phyloP scores from a whole-genome alignment of 2,888 invertebrate genomes.

The Hydroisotoma schaefferi region DNA sequence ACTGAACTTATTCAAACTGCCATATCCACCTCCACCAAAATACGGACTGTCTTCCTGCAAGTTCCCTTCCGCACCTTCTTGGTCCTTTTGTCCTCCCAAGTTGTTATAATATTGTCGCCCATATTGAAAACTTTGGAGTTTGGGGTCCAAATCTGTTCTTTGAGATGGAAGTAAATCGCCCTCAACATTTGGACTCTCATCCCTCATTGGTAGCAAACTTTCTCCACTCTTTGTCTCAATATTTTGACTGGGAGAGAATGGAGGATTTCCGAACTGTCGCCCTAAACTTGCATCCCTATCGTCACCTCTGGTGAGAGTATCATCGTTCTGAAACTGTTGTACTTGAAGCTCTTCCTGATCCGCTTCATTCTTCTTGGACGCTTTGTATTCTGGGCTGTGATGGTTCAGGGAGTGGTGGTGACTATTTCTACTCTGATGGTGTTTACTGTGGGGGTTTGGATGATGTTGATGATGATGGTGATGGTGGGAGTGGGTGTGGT shows the following conservation, averaged over 20 bases:
- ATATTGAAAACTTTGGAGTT: too few species aligned
- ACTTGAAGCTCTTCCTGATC: not conserved
- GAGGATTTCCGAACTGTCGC: too few species aligned
- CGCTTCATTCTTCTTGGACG: not conserved
- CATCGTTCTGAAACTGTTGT: not conserved
- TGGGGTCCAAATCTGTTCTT: too few species aligned
- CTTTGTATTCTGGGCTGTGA: not conserved
- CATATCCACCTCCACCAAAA: not conserved
- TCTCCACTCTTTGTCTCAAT: too few species aligned
- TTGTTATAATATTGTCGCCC: too few species aligned
- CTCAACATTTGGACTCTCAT: too few species aligned
- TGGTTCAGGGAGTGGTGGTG: not conserved
- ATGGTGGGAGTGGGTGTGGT: conserved; percentile 1
- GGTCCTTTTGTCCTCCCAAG: too few species aligned
- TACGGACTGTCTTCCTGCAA: conserved; percentile 10
- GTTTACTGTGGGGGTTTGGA: not conserved
- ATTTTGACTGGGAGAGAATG: too few species aligned
- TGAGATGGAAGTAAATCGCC: too few species aligned
- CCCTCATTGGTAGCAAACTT: too few species aligned
- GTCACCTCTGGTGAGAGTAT: not conserved
- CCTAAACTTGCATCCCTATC: too few species aligned
- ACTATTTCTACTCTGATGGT: not conserved
- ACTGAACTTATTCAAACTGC: conserved; percentile 11
- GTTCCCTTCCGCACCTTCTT: not conserved
- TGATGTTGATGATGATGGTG: conserved; percentile 11